A percentile compares a stretch with the other conserved stretches of the same genome.
Evolutionary conservation across 2,113 vertebrate species (phyloP).

Genomic region (Peucedramus taeniatus): DNA sequence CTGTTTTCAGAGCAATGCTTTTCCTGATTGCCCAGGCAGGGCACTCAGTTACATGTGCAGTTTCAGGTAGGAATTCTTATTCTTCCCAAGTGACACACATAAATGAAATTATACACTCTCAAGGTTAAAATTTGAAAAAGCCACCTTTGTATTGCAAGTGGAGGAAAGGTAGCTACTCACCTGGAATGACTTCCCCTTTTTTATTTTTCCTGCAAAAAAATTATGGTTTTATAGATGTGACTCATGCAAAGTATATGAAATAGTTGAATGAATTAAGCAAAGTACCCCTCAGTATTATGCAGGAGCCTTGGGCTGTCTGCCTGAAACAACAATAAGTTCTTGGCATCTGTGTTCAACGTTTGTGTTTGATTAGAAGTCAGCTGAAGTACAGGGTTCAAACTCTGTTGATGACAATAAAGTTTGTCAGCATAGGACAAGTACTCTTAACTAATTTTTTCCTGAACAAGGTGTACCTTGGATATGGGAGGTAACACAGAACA

Average conservation of each 20-base stretch:
- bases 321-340: neutral
- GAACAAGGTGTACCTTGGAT: neutral
- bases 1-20: neutral
- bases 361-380: neutral
- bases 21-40: neutral
- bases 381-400: neutral
- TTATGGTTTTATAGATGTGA: neutral
- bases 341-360: neutral
- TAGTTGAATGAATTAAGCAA: neutral
- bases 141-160: neutral
- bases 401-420: neutral
- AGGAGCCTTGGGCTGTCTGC: neutral
- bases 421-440: neutral
- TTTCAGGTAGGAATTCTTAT: neutral
- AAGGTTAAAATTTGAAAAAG: neutral
- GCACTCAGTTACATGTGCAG: accelerated
- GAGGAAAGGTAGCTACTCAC: neutral
- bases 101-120: neutral
- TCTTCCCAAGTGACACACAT: neutral
- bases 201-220: neutral
- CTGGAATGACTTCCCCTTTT: neutral
- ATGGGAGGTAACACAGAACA: neutral
- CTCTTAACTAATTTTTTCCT: neutral
- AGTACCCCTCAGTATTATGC: neutral
- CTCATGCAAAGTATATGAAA: neutral